phyloP scores from a whole-genome alignment of 2,797 vertebrate genomes.

The Bradypus variegatus region DNA sequence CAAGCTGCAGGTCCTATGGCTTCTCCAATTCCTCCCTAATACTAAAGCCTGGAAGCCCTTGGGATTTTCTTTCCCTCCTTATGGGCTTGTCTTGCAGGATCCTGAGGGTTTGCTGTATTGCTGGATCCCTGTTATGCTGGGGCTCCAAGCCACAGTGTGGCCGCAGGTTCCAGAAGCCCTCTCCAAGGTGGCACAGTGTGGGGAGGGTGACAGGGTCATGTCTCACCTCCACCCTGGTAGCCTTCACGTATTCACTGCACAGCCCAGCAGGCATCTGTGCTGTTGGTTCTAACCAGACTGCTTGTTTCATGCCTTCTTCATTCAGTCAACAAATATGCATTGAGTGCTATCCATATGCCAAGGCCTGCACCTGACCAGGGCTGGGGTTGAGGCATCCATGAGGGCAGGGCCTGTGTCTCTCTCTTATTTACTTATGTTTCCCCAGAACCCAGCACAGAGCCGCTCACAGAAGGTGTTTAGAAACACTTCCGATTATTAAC shows the following conservation, averaged over 20 bases:
- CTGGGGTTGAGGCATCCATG: neutral
- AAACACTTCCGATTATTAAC: neutral
- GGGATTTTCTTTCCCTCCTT: neutral
- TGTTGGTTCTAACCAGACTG: neutral
- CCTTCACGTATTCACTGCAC: neutral
- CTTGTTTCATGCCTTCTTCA: constrained; percentile 7
- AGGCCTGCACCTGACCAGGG: neutral
- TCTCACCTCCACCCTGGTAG: neutral
- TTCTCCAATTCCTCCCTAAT: neutral
- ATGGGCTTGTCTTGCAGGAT: neutral
- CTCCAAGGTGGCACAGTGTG: neutral
- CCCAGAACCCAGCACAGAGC: neutral
- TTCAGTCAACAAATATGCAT: neutral
- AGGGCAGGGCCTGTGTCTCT: neutral
- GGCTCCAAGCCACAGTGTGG: neutral
- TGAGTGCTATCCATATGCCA: neutral
- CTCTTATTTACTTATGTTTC: constrained; percentile 28
- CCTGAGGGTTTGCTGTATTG: neutral
- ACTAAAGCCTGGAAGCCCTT: neutral
- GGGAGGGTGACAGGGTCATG: neutral
- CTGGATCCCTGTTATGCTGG: neutral
- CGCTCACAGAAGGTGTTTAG: constrained; percentile 9
- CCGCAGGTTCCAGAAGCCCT: neutral
- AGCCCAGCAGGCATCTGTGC: neutral
- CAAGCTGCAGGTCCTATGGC: neutral